These are phyloP conservation scores for Pteromalus puparum DNA, from an alignment of 1,140 invertebrate species.

Conservation along the genomic window DNA sequence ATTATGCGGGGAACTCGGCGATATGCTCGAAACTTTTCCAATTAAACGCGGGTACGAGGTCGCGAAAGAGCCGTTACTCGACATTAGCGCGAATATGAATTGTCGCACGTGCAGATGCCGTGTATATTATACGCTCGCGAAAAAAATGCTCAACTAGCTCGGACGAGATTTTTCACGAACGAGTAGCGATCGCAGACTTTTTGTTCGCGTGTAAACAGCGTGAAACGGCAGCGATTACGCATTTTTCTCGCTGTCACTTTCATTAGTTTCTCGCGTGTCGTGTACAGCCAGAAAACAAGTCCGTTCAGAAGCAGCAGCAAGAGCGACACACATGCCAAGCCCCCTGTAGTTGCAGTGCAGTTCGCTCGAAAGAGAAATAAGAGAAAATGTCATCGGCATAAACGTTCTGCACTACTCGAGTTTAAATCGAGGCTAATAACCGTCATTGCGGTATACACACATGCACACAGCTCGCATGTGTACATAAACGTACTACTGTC, in stretches of 20 bases:
- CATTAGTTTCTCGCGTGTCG: neutral
- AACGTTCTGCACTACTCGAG: conserved; percentile 14
- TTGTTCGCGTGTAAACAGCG: conserved; percentile 8
- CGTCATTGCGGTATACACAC: conserved; percentile 2
- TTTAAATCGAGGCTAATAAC: conserved; percentile 44
- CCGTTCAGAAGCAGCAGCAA: neutral
- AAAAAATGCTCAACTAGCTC: too few species aligned
- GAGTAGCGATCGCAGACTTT: neutral
- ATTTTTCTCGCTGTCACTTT: conserved; percentile 22
- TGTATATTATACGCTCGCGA: too few species aligned
- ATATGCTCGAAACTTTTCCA: conserved; percentile 39
- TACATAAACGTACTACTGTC: neutral
- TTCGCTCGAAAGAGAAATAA: neutral
- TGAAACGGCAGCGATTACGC: neutral
- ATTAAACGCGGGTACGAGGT: conserved; percentile 13
- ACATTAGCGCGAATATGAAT: neutral
- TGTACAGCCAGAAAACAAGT: neutral
- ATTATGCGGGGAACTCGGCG: neutral
- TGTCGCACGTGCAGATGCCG: neutral
- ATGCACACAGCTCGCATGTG: neutral
- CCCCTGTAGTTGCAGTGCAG: too few species aligned
- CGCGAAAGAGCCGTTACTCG: conserved; percentile 32
- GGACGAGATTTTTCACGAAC: too few species aligned
- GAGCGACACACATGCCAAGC: neutral
- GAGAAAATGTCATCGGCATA: conserved; percentile 31